A percentile compares a stretch with the other conserved stretches of the same genome.
phyloP scores from a whole-genome alignment of 1,140 invertebrate genomes.

The Lordiphosa stackelbergi region DNA sequence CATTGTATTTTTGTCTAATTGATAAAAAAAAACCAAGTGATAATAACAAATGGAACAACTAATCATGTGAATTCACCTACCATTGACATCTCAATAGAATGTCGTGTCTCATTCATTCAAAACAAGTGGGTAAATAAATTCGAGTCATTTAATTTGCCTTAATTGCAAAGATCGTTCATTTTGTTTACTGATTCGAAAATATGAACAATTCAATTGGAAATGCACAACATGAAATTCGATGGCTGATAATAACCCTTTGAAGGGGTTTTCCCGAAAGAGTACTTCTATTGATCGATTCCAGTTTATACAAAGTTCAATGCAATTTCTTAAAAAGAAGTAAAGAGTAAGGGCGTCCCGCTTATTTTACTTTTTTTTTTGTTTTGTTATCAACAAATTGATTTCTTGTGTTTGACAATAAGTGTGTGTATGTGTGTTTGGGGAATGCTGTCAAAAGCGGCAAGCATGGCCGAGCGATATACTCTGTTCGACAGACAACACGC shows the following conservation, averaged over 20 bases:
- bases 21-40: constrained; percentile 18
- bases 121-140: constrained; percentile 5
- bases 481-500: constrained; percentile 33
- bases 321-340: too few relatives aligned
- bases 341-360: not conserved
- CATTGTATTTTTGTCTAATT: constrained; percentile 8
- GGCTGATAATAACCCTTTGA: too few relatives aligned
- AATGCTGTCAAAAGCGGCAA: constrained; percentile 31
- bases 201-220: not conserved
- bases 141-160: constrained; percentile 5
- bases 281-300: too few relatives aligned
- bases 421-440: constrained; percentile 7
- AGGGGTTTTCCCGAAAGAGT: too few relatives aligned
- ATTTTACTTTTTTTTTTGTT: constrained; percentile 17
- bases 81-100: too few relatives aligned
- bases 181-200: constrained; percentile 3
- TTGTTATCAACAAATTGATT: constrained; percentile 62
- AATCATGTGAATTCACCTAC: constrained; percentile 22
- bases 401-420: constrained; percentile 41
- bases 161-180: constrained; percentile 7
- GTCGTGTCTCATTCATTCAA: constrained; percentile 7
- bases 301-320: too few relatives aligned
- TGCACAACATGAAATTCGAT: not conserved
- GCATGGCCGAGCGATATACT: constrained; percentile 12
- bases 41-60: constrained; percentile 17